Evolutionary conservation across 2,888 invertebrate species (phyloP).

Genomic region (Palloptera scutellata): DNA sequence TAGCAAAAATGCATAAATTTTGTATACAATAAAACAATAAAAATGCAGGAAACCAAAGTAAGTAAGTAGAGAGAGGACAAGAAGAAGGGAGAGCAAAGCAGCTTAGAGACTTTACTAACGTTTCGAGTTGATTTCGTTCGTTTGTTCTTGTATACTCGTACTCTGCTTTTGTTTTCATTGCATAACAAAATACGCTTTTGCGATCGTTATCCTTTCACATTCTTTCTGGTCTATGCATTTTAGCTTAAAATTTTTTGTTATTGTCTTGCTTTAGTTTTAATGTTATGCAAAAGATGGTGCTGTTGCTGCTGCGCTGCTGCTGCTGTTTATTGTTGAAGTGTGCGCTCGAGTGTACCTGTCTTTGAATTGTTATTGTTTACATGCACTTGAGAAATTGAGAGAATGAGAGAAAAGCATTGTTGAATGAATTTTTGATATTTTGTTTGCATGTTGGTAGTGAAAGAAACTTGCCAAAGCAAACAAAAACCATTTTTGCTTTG

Average conservation of each 20-base stretch:
- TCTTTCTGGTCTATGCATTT: not conserved
- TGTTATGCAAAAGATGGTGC: constrained; percentile 13
- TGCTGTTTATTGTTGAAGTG: constrained; percentile 22
- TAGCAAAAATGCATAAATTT: not conserved
- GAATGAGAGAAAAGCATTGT: not conserved
- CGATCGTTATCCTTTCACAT: not conserved
- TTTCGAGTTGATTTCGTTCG: not conserved
- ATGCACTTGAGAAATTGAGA: constrained; percentile 13
- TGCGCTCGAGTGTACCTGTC: constrained; percentile 9
- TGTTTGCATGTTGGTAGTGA: not conserved
- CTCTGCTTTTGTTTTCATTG: not conserved
- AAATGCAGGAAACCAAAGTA: not conserved
- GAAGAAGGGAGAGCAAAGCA: not conserved
- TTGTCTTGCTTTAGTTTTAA: not conserved
- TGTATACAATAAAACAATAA: not conserved
- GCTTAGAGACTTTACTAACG: not conserved
- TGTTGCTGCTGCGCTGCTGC: not conserved
- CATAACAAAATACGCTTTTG: not conserved
- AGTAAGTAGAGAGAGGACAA: not conserved
- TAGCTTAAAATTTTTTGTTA: not conserved
- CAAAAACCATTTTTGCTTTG: too few species aligned
- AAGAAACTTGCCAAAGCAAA: too few species aligned
- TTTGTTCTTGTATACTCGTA: not conserved
- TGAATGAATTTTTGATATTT: not conserved
- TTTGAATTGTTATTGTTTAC: constrained; percentile 20